Conservation (phyloP, 2,113 vertebrate genomes). For the Spermophilus dauricus region DNA sequence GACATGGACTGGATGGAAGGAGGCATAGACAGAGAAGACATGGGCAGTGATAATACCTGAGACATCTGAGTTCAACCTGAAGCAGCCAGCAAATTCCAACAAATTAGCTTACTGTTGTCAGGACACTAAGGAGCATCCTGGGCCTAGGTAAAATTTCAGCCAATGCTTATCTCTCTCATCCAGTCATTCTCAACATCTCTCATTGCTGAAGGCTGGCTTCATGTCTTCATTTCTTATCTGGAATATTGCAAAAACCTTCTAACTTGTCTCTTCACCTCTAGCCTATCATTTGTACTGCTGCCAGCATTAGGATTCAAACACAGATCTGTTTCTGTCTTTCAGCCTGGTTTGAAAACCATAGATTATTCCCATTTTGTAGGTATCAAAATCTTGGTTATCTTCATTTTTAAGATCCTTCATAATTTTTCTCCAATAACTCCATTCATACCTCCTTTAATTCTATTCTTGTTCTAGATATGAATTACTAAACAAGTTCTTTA, state of each 20-base stretch:
- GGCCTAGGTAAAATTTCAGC: background rate
- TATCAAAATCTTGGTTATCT: background rate
- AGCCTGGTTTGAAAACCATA: conserved; percentile 13
- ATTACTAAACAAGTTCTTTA: background rate
- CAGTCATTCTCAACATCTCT: background rate
- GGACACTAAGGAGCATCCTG: background rate
- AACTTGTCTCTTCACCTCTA: background rate
- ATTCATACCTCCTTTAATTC: background rate
- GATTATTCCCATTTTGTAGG: background rate
- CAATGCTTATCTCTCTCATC: background rate
- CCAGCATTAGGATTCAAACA: background rate
- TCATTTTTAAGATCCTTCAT: background rate
- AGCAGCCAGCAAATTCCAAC: background rate
- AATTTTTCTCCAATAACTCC: background rate
- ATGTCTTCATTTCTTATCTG: background rate
- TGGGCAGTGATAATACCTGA: background rate
- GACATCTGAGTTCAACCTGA: background rate
- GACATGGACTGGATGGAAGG: background rate
- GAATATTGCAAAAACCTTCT: background rate
- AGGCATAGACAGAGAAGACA: background rate
- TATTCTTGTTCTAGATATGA: background rate
- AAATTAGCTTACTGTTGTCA: background rate
- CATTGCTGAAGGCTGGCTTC: background rate
- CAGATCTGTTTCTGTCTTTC: background rate
- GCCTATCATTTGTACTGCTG: background rate